phyloP scores from a whole-genome alignment of 92 coral and sea anemone species.

The Zoanthus solanderi region DNA sequence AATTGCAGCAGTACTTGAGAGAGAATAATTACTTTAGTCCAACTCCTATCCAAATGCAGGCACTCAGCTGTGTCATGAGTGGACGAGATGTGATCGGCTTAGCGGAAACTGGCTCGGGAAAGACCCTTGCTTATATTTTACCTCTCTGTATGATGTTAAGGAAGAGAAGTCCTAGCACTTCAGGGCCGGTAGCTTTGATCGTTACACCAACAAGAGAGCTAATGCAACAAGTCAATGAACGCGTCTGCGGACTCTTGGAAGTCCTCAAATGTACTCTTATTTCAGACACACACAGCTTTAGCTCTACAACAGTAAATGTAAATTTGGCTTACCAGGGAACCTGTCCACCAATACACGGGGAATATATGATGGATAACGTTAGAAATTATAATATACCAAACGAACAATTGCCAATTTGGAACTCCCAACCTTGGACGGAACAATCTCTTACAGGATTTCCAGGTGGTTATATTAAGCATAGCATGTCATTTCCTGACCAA shows the following conservation, averaged over 20 bases:
- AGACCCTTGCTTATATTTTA: conserved; percentile 90
- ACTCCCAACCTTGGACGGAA: background rate
- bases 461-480: background rate
- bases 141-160: conserved; percentile 88
- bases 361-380: background rate
- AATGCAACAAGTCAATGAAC: conserved; percentile 85
- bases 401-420: background rate
- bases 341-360: background rate
- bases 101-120: conserved; percentile 99
- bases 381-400: background rate
- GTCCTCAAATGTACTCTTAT: conserved; percentile 31
- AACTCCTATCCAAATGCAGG: conserved; percentile 96
- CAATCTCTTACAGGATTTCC: background rate
- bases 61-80: conserved; percentile 94
- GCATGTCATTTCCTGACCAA: conserved; percentile 2
- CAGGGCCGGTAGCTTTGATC: conserved; percentile 83
- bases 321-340: background rate
- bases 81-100: conserved; percentile 98
- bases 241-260: conserved; percentile 66
- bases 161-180: conserved; percentile 76
- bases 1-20: conserved; percentile 69
- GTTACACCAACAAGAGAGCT: conserved; percentile 96
- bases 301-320: background rate
- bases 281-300: background rate
- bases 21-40: conserved; percentile 73